Percentiles rank a stretch among this genome's conserved stretches.
Conservation (phyloP, 2,797 vertebrate species). For the Poecilia gillii region DNA sequence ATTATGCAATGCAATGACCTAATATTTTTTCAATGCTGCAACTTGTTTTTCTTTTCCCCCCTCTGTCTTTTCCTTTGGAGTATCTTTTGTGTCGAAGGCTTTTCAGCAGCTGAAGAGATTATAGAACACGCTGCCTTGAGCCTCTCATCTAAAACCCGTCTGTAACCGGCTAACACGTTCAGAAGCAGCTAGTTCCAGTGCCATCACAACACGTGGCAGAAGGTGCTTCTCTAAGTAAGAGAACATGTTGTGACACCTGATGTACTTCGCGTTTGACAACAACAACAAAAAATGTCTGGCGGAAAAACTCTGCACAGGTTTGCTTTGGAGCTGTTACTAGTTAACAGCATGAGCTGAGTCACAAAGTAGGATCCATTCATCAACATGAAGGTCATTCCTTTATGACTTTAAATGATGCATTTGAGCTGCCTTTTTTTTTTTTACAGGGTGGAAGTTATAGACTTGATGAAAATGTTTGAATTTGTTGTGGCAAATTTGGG, state of each 20-base stretch:
- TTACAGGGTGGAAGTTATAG: neutral
- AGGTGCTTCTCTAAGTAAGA: constrained; percentile 31
- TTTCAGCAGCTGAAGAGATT: constrained; percentile 70
- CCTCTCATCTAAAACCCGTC: constrained; percentile 56
- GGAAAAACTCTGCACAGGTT: neutral
- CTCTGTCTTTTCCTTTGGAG: constrained; percentile 15
- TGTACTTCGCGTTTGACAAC: neutral
- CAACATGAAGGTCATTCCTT: neutral
- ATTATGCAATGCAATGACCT: constrained; percentile 26
- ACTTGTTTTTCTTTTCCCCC: constrained; percentile 18
- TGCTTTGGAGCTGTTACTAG: neutral
- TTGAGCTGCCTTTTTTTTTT: neutral
- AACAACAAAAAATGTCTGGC: neutral
- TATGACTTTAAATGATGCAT: neutral
- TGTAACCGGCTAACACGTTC: constrained; percentile 42
- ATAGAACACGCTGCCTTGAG: constrained; percentile 55
- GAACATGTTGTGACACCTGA: constrained; percentile 9
- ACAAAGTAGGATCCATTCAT: neutral
- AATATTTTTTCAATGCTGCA: constrained; percentile 28
- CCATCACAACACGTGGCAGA: constrained; percentile 35
- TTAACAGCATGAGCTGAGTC: neutral
- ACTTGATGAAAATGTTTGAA: neutral
- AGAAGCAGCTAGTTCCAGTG: constrained; percentile 40
- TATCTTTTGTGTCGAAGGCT: constrained; percentile 66
- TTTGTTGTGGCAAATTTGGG: neutral